phyloP scores from a whole-genome alignment of 2,888 invertebrate genomes.

The Rhimphoctona megacephalus region DNA sequence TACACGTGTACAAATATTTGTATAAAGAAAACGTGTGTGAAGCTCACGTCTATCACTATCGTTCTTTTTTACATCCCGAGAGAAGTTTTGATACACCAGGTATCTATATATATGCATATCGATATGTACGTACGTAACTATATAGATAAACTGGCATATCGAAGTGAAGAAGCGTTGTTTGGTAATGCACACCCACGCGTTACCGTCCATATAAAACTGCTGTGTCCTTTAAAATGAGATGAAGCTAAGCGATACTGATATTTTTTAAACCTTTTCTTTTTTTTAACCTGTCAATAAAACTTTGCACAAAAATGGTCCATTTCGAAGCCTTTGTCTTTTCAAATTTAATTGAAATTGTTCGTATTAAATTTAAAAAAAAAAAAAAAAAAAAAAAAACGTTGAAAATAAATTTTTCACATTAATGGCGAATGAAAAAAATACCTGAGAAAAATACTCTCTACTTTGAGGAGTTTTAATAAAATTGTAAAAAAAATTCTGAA shows the following conservation, averaged over 20 bases:
- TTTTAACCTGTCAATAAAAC: background rate
- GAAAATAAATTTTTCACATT: too few species aligned
- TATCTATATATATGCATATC: slow-evolving; percentile 33
- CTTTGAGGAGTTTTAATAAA: background rate
- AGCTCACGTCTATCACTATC: slow-evolving; percentile 56
- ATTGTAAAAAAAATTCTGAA: background rate
- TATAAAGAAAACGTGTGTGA: slow-evolving; percentile 58
- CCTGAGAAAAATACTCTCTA: background rate
- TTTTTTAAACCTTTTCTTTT: background rate
- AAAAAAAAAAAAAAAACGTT: too few species aligned
- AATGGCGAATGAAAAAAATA: background rate
- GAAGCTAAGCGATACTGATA: background rate
- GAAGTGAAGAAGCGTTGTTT: slow-evolving; percentile 38
- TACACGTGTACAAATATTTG: slow-evolving; percentile 70
- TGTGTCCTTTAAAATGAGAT: slow-evolving; percentile 43
- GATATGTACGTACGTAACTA: slow-evolving; percentile 19
- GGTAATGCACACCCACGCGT: slow-evolving; percentile 45
- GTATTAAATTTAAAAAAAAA: too few species aligned
- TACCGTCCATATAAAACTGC: background rate
- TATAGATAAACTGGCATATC: slow-evolving; percentile 34
- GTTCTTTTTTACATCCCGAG: slow-evolving; percentile 16
- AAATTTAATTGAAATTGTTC: too few species aligned
- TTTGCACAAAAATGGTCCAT: too few species aligned
- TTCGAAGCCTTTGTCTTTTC: too few species aligned
- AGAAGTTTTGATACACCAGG: slow-evolving; percentile 20